Percentiles rank a stretch among this genome's conserved stretches.
Evolutionary conservation across 2,888 invertebrate species (phyloP).

Genomic region (Zhengitettix transpicula): DNA sequence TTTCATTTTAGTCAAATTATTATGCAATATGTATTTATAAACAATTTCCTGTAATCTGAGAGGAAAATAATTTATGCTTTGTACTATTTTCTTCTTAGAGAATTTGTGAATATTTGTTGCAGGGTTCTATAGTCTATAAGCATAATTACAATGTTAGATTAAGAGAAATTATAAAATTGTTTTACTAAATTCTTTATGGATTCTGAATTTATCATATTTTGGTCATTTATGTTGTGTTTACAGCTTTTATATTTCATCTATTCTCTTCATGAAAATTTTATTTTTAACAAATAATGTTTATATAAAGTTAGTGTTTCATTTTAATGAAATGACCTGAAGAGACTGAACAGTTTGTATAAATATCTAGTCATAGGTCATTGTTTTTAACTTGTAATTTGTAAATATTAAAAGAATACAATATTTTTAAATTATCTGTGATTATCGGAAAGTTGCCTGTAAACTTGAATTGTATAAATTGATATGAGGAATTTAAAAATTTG

Average conservation of each 20-base stretch:
- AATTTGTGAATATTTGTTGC: constrained; percentile 5
- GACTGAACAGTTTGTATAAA: constrained; percentile 12
- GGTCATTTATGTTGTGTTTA: neutral
- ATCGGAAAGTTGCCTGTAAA: constrained; percentile 15
- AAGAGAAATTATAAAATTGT: neutral
- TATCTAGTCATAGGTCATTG: constrained; percentile 14
- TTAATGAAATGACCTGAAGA: constrained; percentile 9
- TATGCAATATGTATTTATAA: too few species aligned
- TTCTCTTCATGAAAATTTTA: too few species aligned
- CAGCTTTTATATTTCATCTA: neutral
- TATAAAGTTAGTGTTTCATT: constrained; percentile 13
- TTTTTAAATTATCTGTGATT: constrained; percentile 16
- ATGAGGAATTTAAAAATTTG: neutral
- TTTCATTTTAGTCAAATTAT: neutral
- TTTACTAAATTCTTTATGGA: constrained; percentile 1
- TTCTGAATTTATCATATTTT: neutral
- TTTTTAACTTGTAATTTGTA: constrained; percentile 14
- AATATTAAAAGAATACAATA: constrained; percentile 11
- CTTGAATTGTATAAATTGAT: constrained; percentile 9
- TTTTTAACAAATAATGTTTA: too few species aligned
- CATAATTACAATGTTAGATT: neutral
- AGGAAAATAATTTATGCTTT: constrained; percentile 1
- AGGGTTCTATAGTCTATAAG: constrained; percentile 6
- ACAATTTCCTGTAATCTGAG: neutral
- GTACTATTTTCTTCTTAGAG: constrained; percentile 1